Evolutionary conservation across 30 jellyfish, hydroid and myxozoan species (phyloP).

Genomic region (Sanderia malayensis): DNA sequence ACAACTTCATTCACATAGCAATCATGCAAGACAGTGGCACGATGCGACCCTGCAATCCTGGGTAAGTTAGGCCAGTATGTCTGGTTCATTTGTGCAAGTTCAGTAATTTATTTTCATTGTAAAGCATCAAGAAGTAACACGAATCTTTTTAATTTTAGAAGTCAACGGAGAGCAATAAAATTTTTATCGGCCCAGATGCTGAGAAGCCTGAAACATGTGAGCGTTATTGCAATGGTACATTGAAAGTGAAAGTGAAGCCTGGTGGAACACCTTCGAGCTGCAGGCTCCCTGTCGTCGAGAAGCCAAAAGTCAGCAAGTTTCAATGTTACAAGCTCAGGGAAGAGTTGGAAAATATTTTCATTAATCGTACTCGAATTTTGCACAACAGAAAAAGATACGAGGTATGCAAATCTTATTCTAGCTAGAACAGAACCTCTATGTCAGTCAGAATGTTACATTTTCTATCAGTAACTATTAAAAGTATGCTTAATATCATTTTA

Average conservation of each 20-base stretch:
- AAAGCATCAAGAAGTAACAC: no score
- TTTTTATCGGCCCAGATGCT: constrained; percentile 25
- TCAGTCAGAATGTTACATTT: no score
- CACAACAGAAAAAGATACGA: constrained; percentile 13
- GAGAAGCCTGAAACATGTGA: constrained; percentile 7
- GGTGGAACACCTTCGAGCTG: constrained; percentile 61
- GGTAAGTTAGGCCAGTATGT: constrained; percentile 17
- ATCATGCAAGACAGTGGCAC: constrained; percentile 33
- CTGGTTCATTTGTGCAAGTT: not conserved
- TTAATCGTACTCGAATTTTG: not conserved
- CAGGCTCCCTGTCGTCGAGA: constrained; percentile 38
- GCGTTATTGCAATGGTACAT: constrained; percentile 9
- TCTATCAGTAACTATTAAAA: no score
- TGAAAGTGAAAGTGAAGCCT: constrained; percentile 53
- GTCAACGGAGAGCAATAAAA: not conserved
- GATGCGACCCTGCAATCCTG: constrained; percentile 38
- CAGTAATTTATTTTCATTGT: not conserved
- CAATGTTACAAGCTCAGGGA: constrained; percentile 35
- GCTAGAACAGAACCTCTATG: no score
- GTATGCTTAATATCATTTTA: no score
- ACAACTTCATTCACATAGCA: not conserved
- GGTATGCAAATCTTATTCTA: not conserved
- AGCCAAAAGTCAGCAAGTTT: constrained; percentile 24
- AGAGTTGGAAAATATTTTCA: constrained; percentile 8
- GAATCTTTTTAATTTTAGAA: constrained; percentile 13